Evolutionary conservation across 2,888 invertebrate species (phyloP).

Genomic region (Andrena bucephala): DNA sequence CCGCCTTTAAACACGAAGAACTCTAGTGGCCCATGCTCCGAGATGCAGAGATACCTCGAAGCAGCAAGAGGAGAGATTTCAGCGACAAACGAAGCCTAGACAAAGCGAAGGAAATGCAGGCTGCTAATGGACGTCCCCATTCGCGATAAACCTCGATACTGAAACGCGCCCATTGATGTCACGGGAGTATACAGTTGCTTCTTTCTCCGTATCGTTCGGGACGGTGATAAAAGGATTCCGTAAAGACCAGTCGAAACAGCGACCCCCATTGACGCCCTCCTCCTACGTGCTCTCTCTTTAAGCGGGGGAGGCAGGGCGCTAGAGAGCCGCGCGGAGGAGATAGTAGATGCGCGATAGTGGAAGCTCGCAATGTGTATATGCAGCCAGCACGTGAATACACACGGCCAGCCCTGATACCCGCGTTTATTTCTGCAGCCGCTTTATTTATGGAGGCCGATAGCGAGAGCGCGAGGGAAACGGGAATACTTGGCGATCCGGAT

Average conservation of each 20-base stretch:
- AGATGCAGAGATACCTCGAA: not conserved
- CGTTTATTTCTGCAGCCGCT: constrained; percentile 79
- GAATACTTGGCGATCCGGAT: constrained; percentile 40
- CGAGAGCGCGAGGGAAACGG: constrained; percentile 62
- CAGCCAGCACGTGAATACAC: constrained; percentile 37
- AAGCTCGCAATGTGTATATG: constrained; percentile 16
- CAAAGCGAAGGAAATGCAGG: not conserved
- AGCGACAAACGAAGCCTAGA: not conserved
- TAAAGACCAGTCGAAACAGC: constrained; percentile 63
- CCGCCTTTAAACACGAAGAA: too few relatives aligned
- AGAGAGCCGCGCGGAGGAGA: constrained; percentile 46
- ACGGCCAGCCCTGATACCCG: constrained; percentile 74
- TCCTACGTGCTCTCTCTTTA: constrained; percentile 38
- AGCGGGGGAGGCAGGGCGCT: not conserved
- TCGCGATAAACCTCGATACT: constrained; percentile 32
- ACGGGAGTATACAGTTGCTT: constrained; percentile 58
- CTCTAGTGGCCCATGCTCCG: too few relatives aligned
- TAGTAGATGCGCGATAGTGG: constrained; percentile 76
- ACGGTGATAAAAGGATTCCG: constrained; percentile 67
- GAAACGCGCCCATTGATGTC: constrained; percentile 59
- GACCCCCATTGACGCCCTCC: constrained; percentile 67
- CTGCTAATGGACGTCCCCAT: constrained; percentile 26
- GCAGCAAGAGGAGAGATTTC: not conserved
- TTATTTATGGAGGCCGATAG: constrained; percentile 80
- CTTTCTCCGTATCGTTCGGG: constrained; percentile 49